Evolutionary conservation across 2,888 invertebrate species (phyloP), one percentile per base, ranked within the genome.

Genomic region (Ptilodon capucinus): DNA sequence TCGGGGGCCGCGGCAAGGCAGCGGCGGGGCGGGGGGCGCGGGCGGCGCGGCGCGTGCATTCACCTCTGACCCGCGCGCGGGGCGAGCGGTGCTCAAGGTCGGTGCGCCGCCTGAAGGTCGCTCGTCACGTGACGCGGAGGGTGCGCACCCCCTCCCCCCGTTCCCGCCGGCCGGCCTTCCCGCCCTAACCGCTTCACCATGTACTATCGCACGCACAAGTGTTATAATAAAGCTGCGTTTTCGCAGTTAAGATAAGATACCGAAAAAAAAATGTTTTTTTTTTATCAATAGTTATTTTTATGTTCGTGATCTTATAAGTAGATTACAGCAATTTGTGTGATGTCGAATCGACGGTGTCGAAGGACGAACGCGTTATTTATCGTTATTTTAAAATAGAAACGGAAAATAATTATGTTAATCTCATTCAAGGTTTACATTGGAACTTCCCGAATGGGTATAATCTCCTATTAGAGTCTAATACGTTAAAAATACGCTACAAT

Each of bases 41-140:
- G 68, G 67, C 70, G 64, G 72, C 57, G 68, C 63, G 64, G 64
- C 64, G 77, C 84, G 90, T 86, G 82, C 90, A 84, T 90, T 89
- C 89, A 91, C 90, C 90, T 90, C 90, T 90, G 90, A 90, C 90
- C 90, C 89, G 90, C 84, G 84, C 79, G 83, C 84, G 87, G 80
- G 84, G 80, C 86, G 86, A 80, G 79, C 84, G 82, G 65, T 81
- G 81, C 87, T 86, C 91, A 90, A 90, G 91, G 91, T 90, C 90
- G 91, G 86, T 87, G 88, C 86, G 88, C 90, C 82, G 87, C 82
- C 80, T 87, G 91, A 90, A 91, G 91, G 91, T 91, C 90, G 88
- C 80, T 65, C 64, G 81, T 87, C 89, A 84, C 85, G 84, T 84
- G 86, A 86, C 81, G 77, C 71, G 65, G 85, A 92, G 92, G 91